A percentile compares a stretch with the other conserved stretches of the same genome.
phyloP scores from a whole-genome alignment of 2,797 vertebrate genomes.

The Chromis chromis region DNA sequence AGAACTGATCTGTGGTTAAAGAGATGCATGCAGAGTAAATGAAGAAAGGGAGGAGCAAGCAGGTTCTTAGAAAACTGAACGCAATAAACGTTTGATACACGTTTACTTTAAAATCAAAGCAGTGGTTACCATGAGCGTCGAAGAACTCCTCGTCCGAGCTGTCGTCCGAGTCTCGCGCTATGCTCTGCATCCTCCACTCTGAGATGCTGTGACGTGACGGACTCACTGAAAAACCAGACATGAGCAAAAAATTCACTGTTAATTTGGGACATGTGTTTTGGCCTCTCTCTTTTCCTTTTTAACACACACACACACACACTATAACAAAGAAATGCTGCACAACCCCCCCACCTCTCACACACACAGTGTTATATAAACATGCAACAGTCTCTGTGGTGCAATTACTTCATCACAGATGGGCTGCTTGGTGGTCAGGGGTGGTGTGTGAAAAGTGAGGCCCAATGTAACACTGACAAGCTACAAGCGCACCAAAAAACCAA shows the following conservation, averaged over 20 bases:
- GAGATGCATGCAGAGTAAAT: conserved; percentile 74
- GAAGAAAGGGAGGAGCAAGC: conserved; percentile 18
- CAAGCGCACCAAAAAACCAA: conserved; percentile 41
- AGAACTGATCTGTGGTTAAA: conserved; percentile 84
- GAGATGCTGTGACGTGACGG: conserved; percentile 95
- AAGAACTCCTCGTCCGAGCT: conserved; percentile 98
- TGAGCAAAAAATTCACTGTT: conserved; percentile 52
- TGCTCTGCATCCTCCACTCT: conserved; percentile 98
- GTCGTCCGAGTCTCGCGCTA: conserved; percentile 94
- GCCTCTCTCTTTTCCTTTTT: conserved; percentile 46
- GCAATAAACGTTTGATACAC: conserved; percentile 1
- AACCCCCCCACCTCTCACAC: conserved; percentile 48
- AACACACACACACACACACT: conserved; percentile 23
- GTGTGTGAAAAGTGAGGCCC: conserved; percentile 55
- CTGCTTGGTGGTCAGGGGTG: conserved; percentile 58
- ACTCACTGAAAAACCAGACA: conserved; percentile 83
- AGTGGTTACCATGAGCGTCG: conserved; percentile 90
- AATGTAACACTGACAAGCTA: conserved; percentile 29
- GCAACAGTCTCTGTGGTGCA: conserved; percentile 67
- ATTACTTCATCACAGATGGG: conserved; percentile 72
- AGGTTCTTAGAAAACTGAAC: conserved; percentile 35
- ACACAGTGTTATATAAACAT: conserved; percentile 77
- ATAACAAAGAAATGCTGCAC: conserved; percentile 66
- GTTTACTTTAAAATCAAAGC: conserved; percentile 18
- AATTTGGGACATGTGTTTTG: conserved; percentile 67